Evolutionary conservation across 2,113 vertebrate species (phyloP), one percentile per base, ranked within the genome.

Genomic region (Lasiurus cinereus): DNA sequence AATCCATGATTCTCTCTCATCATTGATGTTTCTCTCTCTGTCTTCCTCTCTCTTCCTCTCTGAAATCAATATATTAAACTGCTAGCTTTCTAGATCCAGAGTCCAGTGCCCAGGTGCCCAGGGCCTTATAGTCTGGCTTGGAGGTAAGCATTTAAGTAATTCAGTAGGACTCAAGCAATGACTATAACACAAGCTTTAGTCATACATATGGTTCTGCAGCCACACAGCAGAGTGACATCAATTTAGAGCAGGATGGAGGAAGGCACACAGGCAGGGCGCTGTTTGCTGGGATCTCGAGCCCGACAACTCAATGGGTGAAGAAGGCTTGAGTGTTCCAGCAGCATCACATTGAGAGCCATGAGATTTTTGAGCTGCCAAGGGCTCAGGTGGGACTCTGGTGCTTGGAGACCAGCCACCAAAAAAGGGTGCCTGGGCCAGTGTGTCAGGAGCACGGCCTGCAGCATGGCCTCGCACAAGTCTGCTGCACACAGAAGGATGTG

Each of bases 241-340:
- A 18, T 22, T n/a, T 3, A 33, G 67, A 11, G 46, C 3, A 27
- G 13, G 46, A 10, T 56, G 8, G 59, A 9, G 27, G 48, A 54
- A 83, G 21, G 2, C 24, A 13, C 16, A 3, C 0, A 29, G 16
- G 12, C 2, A 2, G 36, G 16, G 9, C 2, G 0, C 11, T 6
- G 31, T 4, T 8, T 7, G 7, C 14, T 66, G 52, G 19, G 16
- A 64, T 76, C 29, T 50, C 33, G 46, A 83, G 74, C 1, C n/a
- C 27, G 6, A 1, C 13, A 39, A 52, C 82, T 39, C n/a, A 9
- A 19, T 21, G 27, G 52, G 43, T 2, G 2, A 27, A 56, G 50
- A 29, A n/a, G 50, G 76, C 54, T 33, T 31, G 50, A 76, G 16
- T 50, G 69, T 62, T 48, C 62, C 59, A 70, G 16, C 8, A 73